Percentiles rank a stretch among this genome's conserved stretches.
Conservation (phyloP, 2,113 vertebrate species). For the Salminus brasiliensis region DNA sequence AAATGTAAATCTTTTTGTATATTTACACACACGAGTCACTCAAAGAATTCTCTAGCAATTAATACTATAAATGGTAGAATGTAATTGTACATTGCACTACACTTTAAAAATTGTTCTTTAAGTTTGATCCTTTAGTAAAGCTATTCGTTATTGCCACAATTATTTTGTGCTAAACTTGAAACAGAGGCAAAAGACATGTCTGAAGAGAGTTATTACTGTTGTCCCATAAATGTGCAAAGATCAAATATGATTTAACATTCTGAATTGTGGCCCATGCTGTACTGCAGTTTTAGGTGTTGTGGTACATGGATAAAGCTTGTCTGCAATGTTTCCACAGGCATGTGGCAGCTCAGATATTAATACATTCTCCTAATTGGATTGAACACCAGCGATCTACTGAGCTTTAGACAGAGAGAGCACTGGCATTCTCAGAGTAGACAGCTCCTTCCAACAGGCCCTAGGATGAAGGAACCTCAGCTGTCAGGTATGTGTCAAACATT, state of each 20-base stretch:
- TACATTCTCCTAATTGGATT: slow-evolving; percentile 74
- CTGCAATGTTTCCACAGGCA: slow-evolving; percentile 47
- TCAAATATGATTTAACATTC: background rate
- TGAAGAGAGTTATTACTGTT: no score
- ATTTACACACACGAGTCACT: no score
- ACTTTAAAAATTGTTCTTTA: no score
- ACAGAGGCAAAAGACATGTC: no score
- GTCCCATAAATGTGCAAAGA: background rate
- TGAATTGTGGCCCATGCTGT: background rate
- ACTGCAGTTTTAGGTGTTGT: background rate
- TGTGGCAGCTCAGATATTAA: slow-evolving; percentile 56
- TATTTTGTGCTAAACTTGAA: no score
- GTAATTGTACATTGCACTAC: no score
- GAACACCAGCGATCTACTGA: slow-evolving; percentile 17
- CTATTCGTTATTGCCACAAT: no score
- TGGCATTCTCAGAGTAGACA: slow-evolving; percentile 55
- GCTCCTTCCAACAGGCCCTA: slow-evolving; percentile 39
- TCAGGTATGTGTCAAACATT: slow-evolving; percentile 62
- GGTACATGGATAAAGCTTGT: background rate
- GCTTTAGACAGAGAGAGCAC: slow-evolving; percentile 50
- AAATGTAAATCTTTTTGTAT: no score
- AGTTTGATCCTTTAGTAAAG: no score
- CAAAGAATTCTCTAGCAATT: no score
- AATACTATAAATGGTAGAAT: no score
- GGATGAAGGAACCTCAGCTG: slow-evolving; percentile 71